These are phyloP conservation scores for Neuroterus valhalla DNA, from an alignment of 1,140 invertebrate species.

Conservation along the genomic window DNA sequence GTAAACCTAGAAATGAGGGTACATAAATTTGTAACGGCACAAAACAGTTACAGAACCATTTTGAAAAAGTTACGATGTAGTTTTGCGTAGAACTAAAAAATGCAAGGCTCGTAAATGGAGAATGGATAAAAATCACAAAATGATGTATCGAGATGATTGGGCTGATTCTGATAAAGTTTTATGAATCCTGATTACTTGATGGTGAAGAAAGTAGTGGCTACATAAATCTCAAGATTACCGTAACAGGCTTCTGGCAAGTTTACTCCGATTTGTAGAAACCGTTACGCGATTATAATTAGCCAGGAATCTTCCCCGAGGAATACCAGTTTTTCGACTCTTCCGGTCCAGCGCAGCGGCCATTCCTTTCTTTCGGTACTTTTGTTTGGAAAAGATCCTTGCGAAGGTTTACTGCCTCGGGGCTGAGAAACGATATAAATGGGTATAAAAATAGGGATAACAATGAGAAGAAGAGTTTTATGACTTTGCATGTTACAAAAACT, in stretches of 20 bases:
- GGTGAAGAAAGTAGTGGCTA: conserved; percentile 1
- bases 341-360: conserved; percentile 18
- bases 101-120: background rate
- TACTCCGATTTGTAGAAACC: conserved; percentile 17
- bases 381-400: too few species aligned
- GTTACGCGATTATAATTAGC: conserved; percentile 21
- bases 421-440: too few species aligned
- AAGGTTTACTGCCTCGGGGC: too few species aligned
- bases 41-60: background rate
- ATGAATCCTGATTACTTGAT: conserved; percentile 3
- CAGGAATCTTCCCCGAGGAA: conserved; percentile 1
- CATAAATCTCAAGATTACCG: background rate
- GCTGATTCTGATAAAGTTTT: conserved; percentile 21
- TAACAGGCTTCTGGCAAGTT: conserved; percentile 17
- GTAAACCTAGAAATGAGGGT: background rate
- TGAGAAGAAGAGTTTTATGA: too few species aligned
- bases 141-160: conserved; percentile 18
- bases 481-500: too few species aligned
- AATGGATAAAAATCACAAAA: background rate
- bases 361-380: background rate
- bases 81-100: background rate
- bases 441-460: too few species aligned
- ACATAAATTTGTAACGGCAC: background rate
- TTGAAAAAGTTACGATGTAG: background rate
- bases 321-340: conserved; percentile 27